Evolutionary conservation across 2,113 vertebrate genomes (phyloP).

Genomic region (Cathartes aura): DNA sequence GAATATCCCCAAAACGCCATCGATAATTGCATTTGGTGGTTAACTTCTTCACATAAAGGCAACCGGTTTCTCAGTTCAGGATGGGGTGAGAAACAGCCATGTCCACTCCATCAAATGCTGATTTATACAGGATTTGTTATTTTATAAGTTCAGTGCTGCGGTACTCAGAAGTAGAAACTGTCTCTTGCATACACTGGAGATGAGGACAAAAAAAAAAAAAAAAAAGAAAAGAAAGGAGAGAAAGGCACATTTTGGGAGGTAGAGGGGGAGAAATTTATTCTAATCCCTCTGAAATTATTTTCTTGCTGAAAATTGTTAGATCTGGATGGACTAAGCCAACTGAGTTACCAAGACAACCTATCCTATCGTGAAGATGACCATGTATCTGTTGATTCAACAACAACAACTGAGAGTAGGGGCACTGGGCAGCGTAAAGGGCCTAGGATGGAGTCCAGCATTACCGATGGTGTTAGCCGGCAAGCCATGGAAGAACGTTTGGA

Average conservation of each 20-base stretch:
- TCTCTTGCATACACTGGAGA: background rate
- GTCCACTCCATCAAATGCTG: background rate
- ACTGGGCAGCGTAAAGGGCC: slow-evolving; percentile 6
- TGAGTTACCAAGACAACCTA: slow-evolving; percentile 77
- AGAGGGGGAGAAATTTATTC: background rate
- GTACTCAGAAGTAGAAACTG: background rate
- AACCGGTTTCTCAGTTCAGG: background rate
- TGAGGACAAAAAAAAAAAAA: background rate
- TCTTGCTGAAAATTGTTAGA: slow-evolving; percentile 75
- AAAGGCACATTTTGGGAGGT: background rate
- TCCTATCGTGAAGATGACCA: slow-evolving; percentile 69
- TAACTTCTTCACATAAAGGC: background rate
- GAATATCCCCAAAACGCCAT: background rate
- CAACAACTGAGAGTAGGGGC: background rate
- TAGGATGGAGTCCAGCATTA: background rate
- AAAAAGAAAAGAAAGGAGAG: background rate
- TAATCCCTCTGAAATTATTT: slow-evolving; percentile 58
- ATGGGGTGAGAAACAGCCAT: background rate
- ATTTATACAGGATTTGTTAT: background rate
- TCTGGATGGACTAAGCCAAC: slow-evolving; percentile 76
- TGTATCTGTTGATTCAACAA: slow-evolving; percentile 55
- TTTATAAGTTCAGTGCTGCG: background rate
- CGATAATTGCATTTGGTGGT: background rate
- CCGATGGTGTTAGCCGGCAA: slow-evolving; percentile 26
- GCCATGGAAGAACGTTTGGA: slow-evolving; percentile 71